These are phyloP conservation scores for Saccostrea glomerata DNA, from an alignment of 1,140 invertebrate genomes.

Conservation along the genomic window DNA sequence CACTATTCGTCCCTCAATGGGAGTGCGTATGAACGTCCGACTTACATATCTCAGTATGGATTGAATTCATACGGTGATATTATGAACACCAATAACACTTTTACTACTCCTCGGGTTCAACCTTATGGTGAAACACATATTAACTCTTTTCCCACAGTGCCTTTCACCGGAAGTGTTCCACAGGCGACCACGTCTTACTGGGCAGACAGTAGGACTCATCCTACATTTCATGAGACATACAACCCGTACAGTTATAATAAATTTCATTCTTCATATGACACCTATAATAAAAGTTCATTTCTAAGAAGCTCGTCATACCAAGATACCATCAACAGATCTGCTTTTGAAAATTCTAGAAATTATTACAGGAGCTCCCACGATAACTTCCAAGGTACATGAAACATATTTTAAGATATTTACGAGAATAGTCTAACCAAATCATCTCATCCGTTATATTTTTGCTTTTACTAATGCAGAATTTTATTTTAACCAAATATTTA, in stretches of 20 bases:
- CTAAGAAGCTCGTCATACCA: slow-evolving; percentile 64
- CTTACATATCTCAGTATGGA: slow-evolving; percentile 68
- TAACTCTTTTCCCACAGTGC: slow-evolving; percentile 63
- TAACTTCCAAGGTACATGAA: slow-evolving; percentile 65
- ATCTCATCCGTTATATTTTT: background rate
- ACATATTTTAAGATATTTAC: background rate
- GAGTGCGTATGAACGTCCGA: slow-evolving; percentile 61
- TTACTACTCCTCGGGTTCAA: slow-evolving; percentile 53
- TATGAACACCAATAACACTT: slow-evolving; percentile 56
- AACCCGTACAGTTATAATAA: slow-evolving; percentile 65
- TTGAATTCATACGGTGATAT: slow-evolving; percentile 66
- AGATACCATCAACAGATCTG: slow-evolving; percentile 65
- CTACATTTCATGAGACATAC: slow-evolving; percentile 65
- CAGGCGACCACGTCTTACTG: slow-evolving; percentile 64
- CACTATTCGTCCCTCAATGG: slow-evolving; percentile 61
- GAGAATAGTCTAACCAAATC: too few relatives aligned
- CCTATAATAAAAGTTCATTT: slow-evolving; percentile 66
- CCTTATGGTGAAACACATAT: slow-evolving; percentile 62
- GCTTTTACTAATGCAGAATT: background rate
- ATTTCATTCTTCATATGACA: slow-evolving; percentile 65
- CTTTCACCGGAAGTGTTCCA: slow-evolving; percentile 57
- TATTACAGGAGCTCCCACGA: slow-evolving; percentile 68
- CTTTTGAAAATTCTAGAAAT: slow-evolving; percentile 62
- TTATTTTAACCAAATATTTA: background rate
- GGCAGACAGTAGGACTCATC: slow-evolving; percentile 63